Base-by-base conservation (phyloP, 2,113 vertebrate genomes). In the Tupaia chinensis region DNA sequence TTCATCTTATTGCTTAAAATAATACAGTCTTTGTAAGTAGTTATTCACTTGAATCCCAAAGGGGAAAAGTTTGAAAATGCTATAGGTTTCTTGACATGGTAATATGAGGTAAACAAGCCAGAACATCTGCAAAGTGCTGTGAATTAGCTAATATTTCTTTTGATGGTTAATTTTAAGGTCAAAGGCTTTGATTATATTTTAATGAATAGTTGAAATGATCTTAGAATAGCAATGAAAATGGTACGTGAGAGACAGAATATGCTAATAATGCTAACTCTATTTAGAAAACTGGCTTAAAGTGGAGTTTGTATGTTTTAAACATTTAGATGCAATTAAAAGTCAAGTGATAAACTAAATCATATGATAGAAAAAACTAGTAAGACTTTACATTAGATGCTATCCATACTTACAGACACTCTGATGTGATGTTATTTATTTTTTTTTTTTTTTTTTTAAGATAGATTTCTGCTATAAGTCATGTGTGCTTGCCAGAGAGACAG, bases 141-240 rank as follows among this genome's bases (percentile, higher is more conserved):
- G 86, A 74, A 96, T 97, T 97, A 84, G 54, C 77, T 94, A 93
- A 87, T 83, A 69, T 94, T 97, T 96, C 84, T 87, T 97, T 94
- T 96, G 79, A 90, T 97, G 77, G 77, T 80, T 97, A 89, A 82
- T 53, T 89, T 93, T 96, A 93, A 95, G 96, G 95, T 93, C 72
- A 96, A 68, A 98, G 88, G 20, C 61, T 97, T 92, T 95, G 94
- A 79, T 90, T 96, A 20, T 84, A 69, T 96, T 87, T 98, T 97
- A 97, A 92, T 97, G 86, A 97, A 34, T 72, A 89, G 70, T 93
- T 87, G 9, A 77, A 58, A 90, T 91, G 11, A 6, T 97, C 11
- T 95, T 97, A 70, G 89, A 88, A 76, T 97, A 79, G 78, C 70
- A 93, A 94, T 93, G 87, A 93, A 86, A 89, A 80, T 61, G 61